Evolutionary conservation across 30 jellyfish, hydroid and myxozoan genomes (phyloP).

Genomic region (Cassiopea andromeda): DNA sequence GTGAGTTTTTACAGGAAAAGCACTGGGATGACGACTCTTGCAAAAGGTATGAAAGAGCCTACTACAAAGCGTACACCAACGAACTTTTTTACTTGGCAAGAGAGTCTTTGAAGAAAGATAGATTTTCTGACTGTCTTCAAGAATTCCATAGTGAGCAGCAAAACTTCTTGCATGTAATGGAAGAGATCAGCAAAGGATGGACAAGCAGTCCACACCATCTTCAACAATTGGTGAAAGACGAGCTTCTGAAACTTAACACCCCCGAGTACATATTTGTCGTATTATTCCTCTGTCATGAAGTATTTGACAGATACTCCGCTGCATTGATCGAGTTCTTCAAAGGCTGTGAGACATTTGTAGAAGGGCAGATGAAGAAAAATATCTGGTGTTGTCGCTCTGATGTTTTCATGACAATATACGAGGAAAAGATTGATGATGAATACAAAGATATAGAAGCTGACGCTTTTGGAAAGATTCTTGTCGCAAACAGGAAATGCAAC

Average conservation of each 20-base stretch:
- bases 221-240: neutral
- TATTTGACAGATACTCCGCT: neutral
- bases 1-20: neutral
- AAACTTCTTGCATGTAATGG: slow-evolving; percentile 21
- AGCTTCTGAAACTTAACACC: neutral
- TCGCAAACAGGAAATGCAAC: neutral
- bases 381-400: slow-evolving; percentile 35
- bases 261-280: slow-evolving; percentile 19
- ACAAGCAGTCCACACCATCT: neutral
- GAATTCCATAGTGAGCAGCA: slow-evolving; percentile 19
- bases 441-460: neutral
- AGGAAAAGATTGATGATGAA: neutral
- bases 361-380: neutral
- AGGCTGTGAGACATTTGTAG: slow-evolving; percentile 31
- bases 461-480: neutral
- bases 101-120: slow-evolving; percentile 29
- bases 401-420: neutral
- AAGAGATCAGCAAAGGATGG: neutral
- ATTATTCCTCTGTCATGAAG: slow-evolving; percentile 2
- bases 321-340: slow-evolving; percentile 2
- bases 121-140: neutral
- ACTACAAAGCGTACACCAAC: neutral
- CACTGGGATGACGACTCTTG: neutral
- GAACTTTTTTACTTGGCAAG: slow-evolving; percentile 4
- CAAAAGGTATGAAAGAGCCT: neutral